These are phyloP conservation scores for Chrysolina haemoptera DNA, from an alignment of 2,888 invertebrate genomes.

Conservation along the genomic window DNA sequence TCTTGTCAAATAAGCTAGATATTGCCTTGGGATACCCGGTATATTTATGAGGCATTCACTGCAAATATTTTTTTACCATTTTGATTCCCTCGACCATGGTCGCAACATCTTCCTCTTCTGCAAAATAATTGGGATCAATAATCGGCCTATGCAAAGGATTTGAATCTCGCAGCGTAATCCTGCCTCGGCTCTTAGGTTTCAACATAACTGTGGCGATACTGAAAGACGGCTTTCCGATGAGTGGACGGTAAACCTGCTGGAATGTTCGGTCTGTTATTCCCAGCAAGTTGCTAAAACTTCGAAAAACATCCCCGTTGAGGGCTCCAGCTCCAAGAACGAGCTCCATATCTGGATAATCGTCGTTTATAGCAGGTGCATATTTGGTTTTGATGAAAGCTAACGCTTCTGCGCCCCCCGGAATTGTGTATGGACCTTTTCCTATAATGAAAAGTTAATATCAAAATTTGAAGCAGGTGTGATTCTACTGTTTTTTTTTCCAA, in stretches of 20 bases:
- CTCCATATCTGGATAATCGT: slow-evolving; percentile 84
- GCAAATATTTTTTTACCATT: slow-evolving; percentile 71
- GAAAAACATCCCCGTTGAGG: slow-evolving; percentile 81
- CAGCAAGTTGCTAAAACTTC: slow-evolving; percentile 76
- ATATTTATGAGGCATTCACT: too few species aligned
- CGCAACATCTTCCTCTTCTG: slow-evolving; percentile 79
- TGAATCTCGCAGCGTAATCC: slow-evolving; percentile 78
- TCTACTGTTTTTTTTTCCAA: too few species aligned
- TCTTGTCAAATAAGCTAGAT: too few species aligned
- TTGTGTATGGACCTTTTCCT: slow-evolving; percentile 78
- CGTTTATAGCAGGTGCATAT: slow-evolving; percentile 68
- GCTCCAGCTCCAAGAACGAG: slow-evolving; percentile 85
- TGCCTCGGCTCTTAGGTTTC: slow-evolving; percentile 82
- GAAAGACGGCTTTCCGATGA: slow-evolving; percentile 74
- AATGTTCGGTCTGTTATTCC: slow-evolving; percentile 78
- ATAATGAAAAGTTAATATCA: too few species aligned
- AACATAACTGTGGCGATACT: slow-evolving; percentile 82
- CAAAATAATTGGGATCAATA: slow-evolving; percentile 88
- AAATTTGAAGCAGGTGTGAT: too few species aligned
- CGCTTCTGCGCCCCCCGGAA: slow-evolving; percentile 85
- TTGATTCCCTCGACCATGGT: slow-evolving; percentile 83
- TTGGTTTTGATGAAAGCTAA: slow-evolving; percentile 83
- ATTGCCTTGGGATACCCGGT: too few species aligned
- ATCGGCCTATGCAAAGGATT: slow-evolving; percentile 84
- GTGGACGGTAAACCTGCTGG: slow-evolving; percentile 72